Base-by-base conservation (phyloP, 53 echinoderm and acorn worm genomes). In the Zoroaster sp. region DNA sequence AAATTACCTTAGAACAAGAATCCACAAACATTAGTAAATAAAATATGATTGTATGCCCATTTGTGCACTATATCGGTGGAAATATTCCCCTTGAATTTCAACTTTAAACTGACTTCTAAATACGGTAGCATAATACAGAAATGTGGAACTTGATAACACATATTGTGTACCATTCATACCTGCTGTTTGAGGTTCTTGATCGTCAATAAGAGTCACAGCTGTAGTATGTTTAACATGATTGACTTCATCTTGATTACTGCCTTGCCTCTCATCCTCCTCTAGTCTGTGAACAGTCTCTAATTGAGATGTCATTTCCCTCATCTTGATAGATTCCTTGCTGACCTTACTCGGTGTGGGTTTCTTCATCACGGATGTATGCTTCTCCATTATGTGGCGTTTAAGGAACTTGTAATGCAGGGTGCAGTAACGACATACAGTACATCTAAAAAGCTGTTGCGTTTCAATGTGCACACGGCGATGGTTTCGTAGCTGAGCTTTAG, bases 391-490 rank as follows among this genome's bases (percentile, higher is more conserved):
- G 36, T 85, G 85, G 3, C 72, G 85, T 17, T 71, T 69, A 32
- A 85, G 47, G 14, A 85, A 35, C 37, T 85, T 85, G 71, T 85
- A 85, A 25, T 85, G 70, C 51, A 85, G 49, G 2, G 85, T 85
- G 37, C 85, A 85, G 72, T 70, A 85, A 8, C 85, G 85, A 36
- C 85, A 85, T 12, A 85, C 20, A 2, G 85, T 47, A 35, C 85
- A 85, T 0, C 85, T 15, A 34, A 71, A 85, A 8, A 85, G 71
- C 37, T 85, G 85, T 28, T 49, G 69, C 18, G 71, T 85, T 42
- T 85, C 85, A 15, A 85, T 44, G 23, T 85, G 85, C 20, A 71
- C 21, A 2, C 85, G 85, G 32, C 71, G 85, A 35, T 85, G 85
- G 72, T 45, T 49, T 46, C 33, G 42, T 2, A 85, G 85, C 72